Base-by-base conservation (phyloP, 2,888 invertebrate genomes). In the Xylota segnis region DNA sequence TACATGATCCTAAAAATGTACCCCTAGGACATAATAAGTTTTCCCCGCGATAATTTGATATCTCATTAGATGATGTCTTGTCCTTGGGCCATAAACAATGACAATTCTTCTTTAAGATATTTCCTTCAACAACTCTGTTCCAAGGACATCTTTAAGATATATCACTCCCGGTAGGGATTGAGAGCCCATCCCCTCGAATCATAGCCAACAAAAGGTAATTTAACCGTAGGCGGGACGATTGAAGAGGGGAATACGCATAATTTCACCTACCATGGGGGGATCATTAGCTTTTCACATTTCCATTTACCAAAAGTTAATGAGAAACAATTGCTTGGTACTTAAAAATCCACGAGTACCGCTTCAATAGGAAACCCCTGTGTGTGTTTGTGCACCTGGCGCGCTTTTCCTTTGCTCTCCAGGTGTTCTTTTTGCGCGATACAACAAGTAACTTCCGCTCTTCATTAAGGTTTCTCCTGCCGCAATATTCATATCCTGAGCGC, bases 251-350 rank as follows among this genome's bases (percentile, higher is more conserved):
- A 43, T 12, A 54, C 40, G 14, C 10, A 27, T 16, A 43, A 54
- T 54, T 29, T 29, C 37, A 29, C 23, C 29, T 58, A 18, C 45
- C 70, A 45, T 16, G 5, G 70, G 68, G 70, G 18, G 58, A 58
- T 70, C 56, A 58, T 70, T 70, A 70, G 56, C 56, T 56, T 45
- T 70, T 32, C 45, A 56, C 56, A 70, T 70, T 56, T 58, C 58
- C 56, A 56, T 70, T 45, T 58, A 18, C 32, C 37, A 14, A 45
- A 70, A 70, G 56, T 70, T 70, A 70, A 70, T 70, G 70, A 70
- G 70, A 70, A 58, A 70, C 70, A 70, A 70, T 70, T 70, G 66
- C 47, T 29, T 50, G 65, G 47, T 65, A 34, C 65, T 68, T 40
- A 56, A 54, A 54, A 68, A 54, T 68, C 40, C 40, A 40, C 52